A percentile compares a stretch with the other conserved stretches of the same genome.
These are phyloP conservation scores for Columba janthina DNA, from an alignment of 2,113 vertebrate genomes.

Conservation along the genomic window DNA sequence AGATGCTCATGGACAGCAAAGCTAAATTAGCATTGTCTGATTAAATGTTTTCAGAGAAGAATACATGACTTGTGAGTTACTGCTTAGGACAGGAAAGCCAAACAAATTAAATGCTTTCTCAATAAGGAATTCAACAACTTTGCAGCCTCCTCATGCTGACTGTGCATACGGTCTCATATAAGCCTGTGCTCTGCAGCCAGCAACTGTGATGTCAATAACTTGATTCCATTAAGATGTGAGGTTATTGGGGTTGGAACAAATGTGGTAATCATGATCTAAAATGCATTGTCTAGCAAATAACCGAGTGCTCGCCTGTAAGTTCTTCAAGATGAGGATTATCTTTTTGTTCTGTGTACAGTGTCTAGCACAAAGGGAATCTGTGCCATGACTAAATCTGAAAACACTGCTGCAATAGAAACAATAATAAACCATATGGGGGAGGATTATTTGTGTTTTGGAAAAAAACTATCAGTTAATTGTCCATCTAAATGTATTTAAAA, in stretches of 20 bases:
- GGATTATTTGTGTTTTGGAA: not conserved
- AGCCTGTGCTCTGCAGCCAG: not conserved
- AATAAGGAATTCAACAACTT: not conserved
- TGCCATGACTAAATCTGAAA: not conserved
- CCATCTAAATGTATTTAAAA: not conserved
- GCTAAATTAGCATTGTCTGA: slow-evolving; percentile 24
- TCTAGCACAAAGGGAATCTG: not conserved
- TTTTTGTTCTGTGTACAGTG: not conserved
- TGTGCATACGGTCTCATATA: not conserved
- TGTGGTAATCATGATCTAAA: not conserved
- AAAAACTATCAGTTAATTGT: not conserved
- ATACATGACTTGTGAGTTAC: not conserved
- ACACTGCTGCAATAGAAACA: not conserved
- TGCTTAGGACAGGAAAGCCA: not conserved
- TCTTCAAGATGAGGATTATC: not conserved
- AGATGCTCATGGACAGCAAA: not conserved
- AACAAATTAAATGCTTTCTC: not conserved
- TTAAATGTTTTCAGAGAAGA: slow-evolving; percentile 29
- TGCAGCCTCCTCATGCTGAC: not conserved
- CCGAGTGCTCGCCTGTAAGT: not conserved
- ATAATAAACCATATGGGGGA: not conserved
- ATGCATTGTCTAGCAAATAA: not conserved
- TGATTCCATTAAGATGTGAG: not conserved
- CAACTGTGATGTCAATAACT: not conserved
- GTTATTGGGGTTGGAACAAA: not conserved